A percentile compares a stretch with the other conserved stretches of the same genome.
These are phyloP conservation scores for Mythimna albipuncta DNA, from an alignment of 2,888 invertebrate genomes.

Conservation along the genomic window DNA sequence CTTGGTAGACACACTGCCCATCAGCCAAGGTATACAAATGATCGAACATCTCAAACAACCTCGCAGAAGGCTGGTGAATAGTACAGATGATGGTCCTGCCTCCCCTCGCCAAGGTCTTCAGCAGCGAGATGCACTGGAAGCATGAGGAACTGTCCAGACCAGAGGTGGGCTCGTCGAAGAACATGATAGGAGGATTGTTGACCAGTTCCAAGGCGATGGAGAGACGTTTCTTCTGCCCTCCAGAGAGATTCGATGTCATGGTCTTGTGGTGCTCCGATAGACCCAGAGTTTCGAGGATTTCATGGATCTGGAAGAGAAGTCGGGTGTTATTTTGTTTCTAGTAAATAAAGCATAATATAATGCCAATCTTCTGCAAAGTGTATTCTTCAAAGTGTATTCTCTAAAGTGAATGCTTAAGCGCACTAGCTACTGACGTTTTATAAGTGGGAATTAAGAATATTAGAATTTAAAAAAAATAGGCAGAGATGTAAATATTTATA, in stretches of 20 bases:
- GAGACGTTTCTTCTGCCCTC: constrained; percentile 98
- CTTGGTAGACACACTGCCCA: constrained; percentile 98
- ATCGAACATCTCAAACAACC: constrained; percentile 99
- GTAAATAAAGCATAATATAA: neutral
- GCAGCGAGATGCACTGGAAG: constrained; percentile 97
- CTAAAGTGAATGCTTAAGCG: no score
- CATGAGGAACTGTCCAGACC: constrained; percentile 98
- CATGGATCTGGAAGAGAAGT: constrained; percentile 93
- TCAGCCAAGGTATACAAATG: constrained; percentile 98
- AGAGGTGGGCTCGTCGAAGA: constrained; percentile 99
- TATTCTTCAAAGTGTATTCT: no score
- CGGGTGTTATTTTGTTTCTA: neutral
- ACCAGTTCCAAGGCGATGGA: constrained; percentile 98
- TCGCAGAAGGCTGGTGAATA: constrained; percentile 98
- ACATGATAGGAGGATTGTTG: constrained; percentile 99
- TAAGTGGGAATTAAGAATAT: no score
- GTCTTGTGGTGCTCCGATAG: constrained; percentile 96
- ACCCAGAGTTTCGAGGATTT: constrained; percentile 97
- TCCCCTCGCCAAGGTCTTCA: constrained; percentile 96
- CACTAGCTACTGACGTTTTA: no score
- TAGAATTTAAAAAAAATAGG: neutral
- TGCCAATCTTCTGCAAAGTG: neutral
- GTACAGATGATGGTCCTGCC: constrained; percentile 99
- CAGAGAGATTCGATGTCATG: constrained; percentile 97
- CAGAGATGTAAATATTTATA: neutral